phyloP scores from a whole-genome alignment of 2,888 invertebrate species.

The Drosophila neonasuta region DNA sequence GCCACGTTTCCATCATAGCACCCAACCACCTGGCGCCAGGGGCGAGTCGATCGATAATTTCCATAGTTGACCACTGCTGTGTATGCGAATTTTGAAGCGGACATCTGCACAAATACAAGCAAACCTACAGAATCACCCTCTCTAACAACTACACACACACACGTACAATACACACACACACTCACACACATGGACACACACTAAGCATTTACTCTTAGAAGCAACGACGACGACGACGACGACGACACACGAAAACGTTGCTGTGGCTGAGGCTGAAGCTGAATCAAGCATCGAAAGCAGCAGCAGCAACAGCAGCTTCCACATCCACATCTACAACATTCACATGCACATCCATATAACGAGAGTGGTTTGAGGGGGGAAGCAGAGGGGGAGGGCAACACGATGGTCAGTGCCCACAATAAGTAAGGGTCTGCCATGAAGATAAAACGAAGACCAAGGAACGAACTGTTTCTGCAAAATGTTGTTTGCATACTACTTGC shows the following conservation, averaged over 20 bases:
- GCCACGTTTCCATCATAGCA: conserved; percentile 71
- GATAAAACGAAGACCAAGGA: conserved; percentile 78
- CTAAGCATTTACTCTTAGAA: conserved; percentile 71
- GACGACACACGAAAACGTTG: conserved; percentile 27
- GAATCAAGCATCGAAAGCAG: conserved; percentile 71
- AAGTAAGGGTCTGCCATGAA: conserved; percentile 78
- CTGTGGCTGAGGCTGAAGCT: conserved; percentile 49
- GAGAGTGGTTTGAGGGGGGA: conserved; percentile 43
- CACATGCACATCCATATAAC: conserved; percentile 29
- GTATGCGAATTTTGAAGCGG: conserved; percentile 80
- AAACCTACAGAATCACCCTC: conserved; percentile 62
- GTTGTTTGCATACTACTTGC: conserved; percentile 82
- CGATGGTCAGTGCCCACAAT: conserved; percentile 74
- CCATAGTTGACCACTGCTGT: conserved; percentile 82
- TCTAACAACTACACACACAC: conserved; percentile 39
- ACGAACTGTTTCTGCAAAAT: conserved; percentile 79
- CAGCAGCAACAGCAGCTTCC: conserved; percentile 35
- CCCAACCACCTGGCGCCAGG: conserved; percentile 80
- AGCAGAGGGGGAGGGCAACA: conserved; percentile 46
- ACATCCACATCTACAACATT: conserved; percentile 17
- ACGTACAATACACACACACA: conserved; percentile 36
- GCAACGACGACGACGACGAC: conserved; percentile 58
- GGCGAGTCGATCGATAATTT: conserved; percentile 82
- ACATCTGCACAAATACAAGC: conserved; percentile 75
- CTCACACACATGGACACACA: conserved; percentile 49